These are phyloP conservation scores for Cossypha niveicapilla DNA, from an alignment of 2,797 vertebrate species.

Conservation along the genomic window DNA sequence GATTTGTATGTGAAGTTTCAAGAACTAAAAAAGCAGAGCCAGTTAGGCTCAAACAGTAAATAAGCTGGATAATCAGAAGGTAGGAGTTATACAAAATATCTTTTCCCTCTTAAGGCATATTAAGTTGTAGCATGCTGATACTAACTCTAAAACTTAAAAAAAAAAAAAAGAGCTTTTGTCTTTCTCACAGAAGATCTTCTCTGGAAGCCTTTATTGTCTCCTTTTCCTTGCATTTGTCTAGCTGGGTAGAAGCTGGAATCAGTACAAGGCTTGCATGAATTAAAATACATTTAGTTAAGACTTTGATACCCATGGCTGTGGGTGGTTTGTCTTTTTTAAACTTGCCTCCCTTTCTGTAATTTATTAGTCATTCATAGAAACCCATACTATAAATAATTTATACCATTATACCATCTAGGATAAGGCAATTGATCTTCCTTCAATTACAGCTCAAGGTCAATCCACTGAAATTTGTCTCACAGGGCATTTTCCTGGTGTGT, in stretches of 20 bases:
- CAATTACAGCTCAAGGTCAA: conserved; percentile 30
- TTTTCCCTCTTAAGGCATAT: neutral
- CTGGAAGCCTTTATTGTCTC: neutral
- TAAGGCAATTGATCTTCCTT: conserved; percentile 21
- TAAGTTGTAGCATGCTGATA: neutral
- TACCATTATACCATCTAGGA: neutral
- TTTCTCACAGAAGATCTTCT: neutral
- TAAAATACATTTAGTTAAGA: neutral
- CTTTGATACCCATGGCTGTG: neutral
- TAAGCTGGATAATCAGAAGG: neutral
- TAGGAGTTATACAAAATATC: neutral
- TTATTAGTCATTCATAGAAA: conserved; percentile 40
- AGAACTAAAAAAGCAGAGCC: neutral
- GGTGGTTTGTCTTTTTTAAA: neutral
- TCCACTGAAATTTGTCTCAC: conserved; percentile 1
- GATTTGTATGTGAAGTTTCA: neutral
- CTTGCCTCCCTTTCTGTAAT: neutral
- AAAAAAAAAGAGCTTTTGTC: neutral
- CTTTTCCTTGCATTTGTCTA: neutral
- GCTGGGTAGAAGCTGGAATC: neutral
- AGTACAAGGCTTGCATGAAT: neutral
- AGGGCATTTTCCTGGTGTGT: neutral
- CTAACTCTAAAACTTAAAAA: neutral
- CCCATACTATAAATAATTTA: conserved; percentile 38
- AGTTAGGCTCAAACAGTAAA: neutral